phyloP scores from a whole-genome alignment of 1,140 invertebrate genomes.

The Tigriopus japonicus region DNA sequence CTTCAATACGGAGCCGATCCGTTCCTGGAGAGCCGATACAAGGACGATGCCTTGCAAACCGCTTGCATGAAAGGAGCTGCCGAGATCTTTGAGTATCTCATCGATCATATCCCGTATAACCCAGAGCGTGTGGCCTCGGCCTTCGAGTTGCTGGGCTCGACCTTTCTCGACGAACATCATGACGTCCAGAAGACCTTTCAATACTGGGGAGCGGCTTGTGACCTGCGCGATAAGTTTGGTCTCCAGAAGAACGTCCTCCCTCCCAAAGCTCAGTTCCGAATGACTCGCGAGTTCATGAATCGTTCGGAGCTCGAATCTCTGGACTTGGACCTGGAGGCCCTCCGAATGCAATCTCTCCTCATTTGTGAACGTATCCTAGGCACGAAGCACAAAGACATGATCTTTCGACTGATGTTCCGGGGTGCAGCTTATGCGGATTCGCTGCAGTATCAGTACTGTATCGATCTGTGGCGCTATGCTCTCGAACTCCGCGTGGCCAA shows the following conservation, averaged over 20 bases:
- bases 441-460: constrained; percentile 57
- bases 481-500: constrained; percentile 54
- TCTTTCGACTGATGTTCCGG: constrained; percentile 43
- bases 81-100: constrained; percentile 55
- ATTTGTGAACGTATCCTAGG: constrained; percentile 64
- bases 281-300: constrained; percentile 46
- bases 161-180: constrained; percentile 45
- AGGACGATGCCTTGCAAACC: constrained; percentile 74
- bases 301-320: constrained; percentile 47
- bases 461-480: constrained; percentile 61
- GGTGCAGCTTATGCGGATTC: constrained; percentile 72
- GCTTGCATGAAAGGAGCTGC: constrained; percentile 71
- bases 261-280: constrained; percentile 38
- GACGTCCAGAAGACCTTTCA: constrained; percentile 22
- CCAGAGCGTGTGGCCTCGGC: constrained; percentile 52
- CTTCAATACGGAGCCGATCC: constrained; percentile 59
- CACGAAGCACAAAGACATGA: constrained; percentile 55
- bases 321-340: constrained; percentile 50
- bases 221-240: constrained; percentile 20
- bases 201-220: constrained; percentile 21
- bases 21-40: constrained; percentile 45
- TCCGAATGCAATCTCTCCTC: constrained; percentile 59
- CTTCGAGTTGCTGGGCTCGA: constrained; percentile 60
- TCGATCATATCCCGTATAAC: constrained; percentile 35
- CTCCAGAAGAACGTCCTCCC: constrained; percentile 26